phyloP scores from a whole-genome alignment of 2,888 invertebrate species.

The Ectropis crepuscularia region DNA sequence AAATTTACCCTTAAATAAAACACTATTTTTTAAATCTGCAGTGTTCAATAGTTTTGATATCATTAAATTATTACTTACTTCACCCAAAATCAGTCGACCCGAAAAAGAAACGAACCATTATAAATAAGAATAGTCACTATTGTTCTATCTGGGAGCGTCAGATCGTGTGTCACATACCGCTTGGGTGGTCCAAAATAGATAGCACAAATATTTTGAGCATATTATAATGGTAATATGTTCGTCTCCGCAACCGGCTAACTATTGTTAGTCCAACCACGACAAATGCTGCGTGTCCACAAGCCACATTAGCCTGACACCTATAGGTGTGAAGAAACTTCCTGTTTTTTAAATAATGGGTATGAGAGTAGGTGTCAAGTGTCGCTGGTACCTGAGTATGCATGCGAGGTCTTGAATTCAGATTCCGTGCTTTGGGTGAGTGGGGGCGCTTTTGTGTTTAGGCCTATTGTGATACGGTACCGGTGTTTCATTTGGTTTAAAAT shows the following conservation, averaged over 20 bases:
- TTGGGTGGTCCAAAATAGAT: conserved; percentile 80
- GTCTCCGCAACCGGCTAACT: conserved; percentile 62
- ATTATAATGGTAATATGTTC: conserved; percentile 80
- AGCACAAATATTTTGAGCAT: conserved; percentile 78
- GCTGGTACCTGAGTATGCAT: conserved; percentile 52
- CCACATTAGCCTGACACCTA: conserved; percentile 32
- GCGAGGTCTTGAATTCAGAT: conserved; percentile 68
- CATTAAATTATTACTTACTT: conserved; percentile 2
- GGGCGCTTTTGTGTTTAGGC: conserved; percentile 49
- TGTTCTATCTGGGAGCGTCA: conserved; percentile 78
- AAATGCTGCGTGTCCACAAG: conserved; percentile 58
- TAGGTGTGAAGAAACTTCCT: conserved; percentile 25
- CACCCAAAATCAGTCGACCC: conserved; percentile 41
- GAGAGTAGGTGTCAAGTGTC: conserved; percentile 46
- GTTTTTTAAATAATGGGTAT: conserved; percentile 23
- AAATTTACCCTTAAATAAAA: too few relatives aligned
- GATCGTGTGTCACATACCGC: conserved; percentile 69
- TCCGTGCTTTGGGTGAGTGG: conserved; percentile 46
- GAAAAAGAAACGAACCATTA: conserved; percentile 50
- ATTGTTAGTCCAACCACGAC: conserved; percentile 73
- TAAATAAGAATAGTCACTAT: conserved; percentile 67
- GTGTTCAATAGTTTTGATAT: too few relatives aligned
- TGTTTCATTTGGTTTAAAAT: conserved; percentile 33
- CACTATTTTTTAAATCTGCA: too few relatives aligned
- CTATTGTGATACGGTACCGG: conserved; percentile 45